A percentile compares a stretch with the other conserved stretches of the same genome.
Evolutionary conservation across 2,888 invertebrate genomes (phyloP).

Genomic region (Dichetophora obliterata): DNA sequence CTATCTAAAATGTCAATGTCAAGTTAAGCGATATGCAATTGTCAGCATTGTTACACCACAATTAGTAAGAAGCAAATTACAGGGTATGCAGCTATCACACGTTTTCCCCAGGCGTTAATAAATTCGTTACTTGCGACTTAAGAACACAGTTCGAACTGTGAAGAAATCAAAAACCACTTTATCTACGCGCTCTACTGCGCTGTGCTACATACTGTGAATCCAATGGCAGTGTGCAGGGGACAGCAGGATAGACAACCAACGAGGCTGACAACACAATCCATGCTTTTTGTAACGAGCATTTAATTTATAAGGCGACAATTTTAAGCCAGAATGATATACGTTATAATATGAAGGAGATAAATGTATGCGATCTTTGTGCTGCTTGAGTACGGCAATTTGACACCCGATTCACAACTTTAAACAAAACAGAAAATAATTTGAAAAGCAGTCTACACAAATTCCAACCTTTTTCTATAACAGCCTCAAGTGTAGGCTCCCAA

Average conservation of each 20-base stretch:
- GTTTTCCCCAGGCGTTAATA: constrained; percentile 41
- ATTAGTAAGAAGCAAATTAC: constrained; percentile 56
- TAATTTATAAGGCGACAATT: constrained; percentile 57
- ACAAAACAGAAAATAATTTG: background rate
- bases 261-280: constrained; percentile 41
- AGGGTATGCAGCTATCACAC: constrained; percentile 23
- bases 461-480: background rate
- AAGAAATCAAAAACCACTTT: constrained; percentile 44
- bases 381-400: background rate
- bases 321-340: constrained; percentile 23
- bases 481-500: background rate
- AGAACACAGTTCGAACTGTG: background rate
- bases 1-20: background rate
- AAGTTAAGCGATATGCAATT: background rate
- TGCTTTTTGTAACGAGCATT: constrained; percentile 55
- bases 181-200: constrained; percentile 35
- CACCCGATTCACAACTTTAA: background rate
- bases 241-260: constrained; percentile 23
- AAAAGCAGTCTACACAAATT: background rate
- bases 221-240: constrained; percentile 36
- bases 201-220: background rate
- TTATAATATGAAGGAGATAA: background rate
- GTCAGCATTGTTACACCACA: constrained; percentile 50
- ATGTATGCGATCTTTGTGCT: background rate
- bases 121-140: constrained; percentile 41